Evolutionary conservation across 2,113 vertebrate genomes (phyloP).

Genomic region (Athene noctua): DNA sequence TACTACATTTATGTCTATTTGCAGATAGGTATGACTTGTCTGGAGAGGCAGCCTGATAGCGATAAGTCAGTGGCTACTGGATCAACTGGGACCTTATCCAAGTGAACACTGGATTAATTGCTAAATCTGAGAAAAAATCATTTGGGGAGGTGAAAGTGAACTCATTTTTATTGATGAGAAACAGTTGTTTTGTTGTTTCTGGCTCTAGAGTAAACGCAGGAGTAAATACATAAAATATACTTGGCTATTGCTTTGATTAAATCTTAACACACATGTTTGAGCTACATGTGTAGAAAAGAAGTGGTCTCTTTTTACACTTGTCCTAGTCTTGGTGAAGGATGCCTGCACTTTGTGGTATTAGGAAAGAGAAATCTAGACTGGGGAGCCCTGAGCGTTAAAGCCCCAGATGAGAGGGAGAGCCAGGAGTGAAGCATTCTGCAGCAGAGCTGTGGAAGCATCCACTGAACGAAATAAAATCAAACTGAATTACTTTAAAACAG

Average conservation of each 20-base stretch:
- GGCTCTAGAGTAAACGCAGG: neutral
- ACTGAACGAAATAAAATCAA: neutral
- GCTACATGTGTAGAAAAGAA: neutral
- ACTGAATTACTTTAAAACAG: neutral
- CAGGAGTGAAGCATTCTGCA: neutral
- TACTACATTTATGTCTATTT: neutral
- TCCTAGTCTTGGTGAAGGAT: neutral
- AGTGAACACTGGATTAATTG: neutral
- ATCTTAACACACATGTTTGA: neutral
- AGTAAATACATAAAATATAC: neutral
- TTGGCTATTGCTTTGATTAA: neutral
- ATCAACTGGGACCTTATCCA: neutral
- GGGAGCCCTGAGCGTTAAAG: neutral
- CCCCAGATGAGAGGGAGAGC: neutral
- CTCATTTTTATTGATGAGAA: neutral
- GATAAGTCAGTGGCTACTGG: neutral
- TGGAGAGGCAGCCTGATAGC: neutral
- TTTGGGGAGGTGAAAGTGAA: neutral
- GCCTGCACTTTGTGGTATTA: neutral
- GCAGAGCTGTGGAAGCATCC: neutral
- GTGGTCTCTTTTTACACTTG: neutral
- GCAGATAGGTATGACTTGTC: neutral
- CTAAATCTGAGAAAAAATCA: neutral
- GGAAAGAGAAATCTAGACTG: neutral
- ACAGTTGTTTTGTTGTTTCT: neutral